Base-by-base conservation (phyloP, 2,888 invertebrate species). In the Serripes groenlandicus region DNA sequence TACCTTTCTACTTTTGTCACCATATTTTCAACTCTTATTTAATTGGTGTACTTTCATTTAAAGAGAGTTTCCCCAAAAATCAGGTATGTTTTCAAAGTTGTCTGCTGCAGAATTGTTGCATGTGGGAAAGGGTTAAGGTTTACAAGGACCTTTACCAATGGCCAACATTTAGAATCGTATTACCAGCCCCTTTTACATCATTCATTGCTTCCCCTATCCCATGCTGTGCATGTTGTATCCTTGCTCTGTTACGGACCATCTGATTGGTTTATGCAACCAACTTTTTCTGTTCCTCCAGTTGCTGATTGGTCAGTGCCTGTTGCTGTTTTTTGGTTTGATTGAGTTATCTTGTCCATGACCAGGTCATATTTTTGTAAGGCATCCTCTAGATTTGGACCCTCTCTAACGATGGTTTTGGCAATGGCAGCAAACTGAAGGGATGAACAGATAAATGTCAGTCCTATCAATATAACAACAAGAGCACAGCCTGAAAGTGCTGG, bases 341-440 rank as follows among this genome's bases (percentile, higher is more conserved):
- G 37, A 88, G 86, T 60, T n/a, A 90, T 83, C 54, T 54, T 70
- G 18, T 83, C 87, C 75, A 91, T 74, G 52, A 78, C 82, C 11
- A 69, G 68, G 68, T 90, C 89, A 69, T 86, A 83, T 68, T 83
- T 83, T 58, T 88, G 78, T 56, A 91, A 81, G 1, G 83, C 88
- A 21, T 70, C 68, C 9, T 83, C 74, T 1, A 91, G 64, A 11
- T 75, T 66, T 54, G 91, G 91, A 34, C 90, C 90, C 71, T 91
- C 91, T 49, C 75, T 88, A 32, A 87, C 60, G 7, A 90, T 89
- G 18, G 87, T 79, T 74, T 89, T 90, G 60, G 88, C 82, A 30
- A 90, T 86, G 35, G 86, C 83, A 30, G 89, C 89, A 90, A 88
- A 91, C 91, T 91, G n/a, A n/a, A n/a, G n/a, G n/a, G n/a, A n/a